Base-by-base conservation (phyloP, 2,888 invertebrate genomes). In the Lepidonotus clava region DNA sequence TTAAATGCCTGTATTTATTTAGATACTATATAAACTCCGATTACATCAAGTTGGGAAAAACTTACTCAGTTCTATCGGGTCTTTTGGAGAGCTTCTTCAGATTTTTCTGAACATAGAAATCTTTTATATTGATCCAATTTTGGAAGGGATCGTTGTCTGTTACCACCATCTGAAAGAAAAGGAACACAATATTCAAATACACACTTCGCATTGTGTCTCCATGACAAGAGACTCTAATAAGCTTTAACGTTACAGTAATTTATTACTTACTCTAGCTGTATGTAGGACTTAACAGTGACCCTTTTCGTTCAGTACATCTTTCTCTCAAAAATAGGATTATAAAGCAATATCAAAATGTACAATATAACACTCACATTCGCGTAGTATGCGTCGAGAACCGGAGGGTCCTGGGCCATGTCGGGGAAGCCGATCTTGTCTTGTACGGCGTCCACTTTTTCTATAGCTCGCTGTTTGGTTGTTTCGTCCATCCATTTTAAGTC, bases 401-500 rank as follows among this genome's bases (percentile, higher is more conserved):
- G 84, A 0, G 90, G 89, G 66, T 91, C 88, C 28, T 88, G 77
- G 1, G 92, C 90, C 89, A 91, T 92, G 85, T 92, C 92, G 6
- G 93, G 93, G 87, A 91, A 93, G 1, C 93, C 93, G 21, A 93
- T 89, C 89, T 90, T 91, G 38, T 91, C 88, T 6, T n/a, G 41
- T 4, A 92, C 87, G n/a, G 89, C 89, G 2, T 80, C 80, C 0
- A 91, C 92, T 88, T 93, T 93, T 14, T 90, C 91, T 28, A 87
- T 85, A 14, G 92, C 92, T 24, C 87, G 88, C 0, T 83, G 51
- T 46, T 90, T 87, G 0, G 93, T 93, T 32, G 66, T 61, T 6
- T 89, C 88, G 87, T 92, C 92, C 93, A 93, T 93, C 93, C 93
- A 93, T 0, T 84, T 67, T 0, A 93, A 88, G 11, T 36, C 85